These are phyloP conservation scores for Tenodera sinensis DNA, from an alignment of 2,888 invertebrate species.

Conservation along the genomic window DNA sequence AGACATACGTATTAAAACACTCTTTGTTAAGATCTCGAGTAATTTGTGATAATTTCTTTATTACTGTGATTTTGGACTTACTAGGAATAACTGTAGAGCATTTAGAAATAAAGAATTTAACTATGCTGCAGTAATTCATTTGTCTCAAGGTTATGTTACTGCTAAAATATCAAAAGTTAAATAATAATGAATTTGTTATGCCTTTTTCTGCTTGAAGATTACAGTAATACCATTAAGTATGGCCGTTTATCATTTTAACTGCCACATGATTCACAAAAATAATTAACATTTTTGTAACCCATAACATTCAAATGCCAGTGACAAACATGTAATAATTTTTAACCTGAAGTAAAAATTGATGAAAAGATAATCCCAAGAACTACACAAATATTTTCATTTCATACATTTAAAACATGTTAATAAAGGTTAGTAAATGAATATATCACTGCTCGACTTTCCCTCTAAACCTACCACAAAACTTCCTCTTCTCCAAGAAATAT, in stretches of 20 bases:
- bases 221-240: not conserved
- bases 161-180: not conserved
- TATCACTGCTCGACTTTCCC: not conserved
- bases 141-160: not conserved
- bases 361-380: not conserved
- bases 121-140: not conserved
- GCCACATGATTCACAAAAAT: not conserved
- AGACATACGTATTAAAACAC: not conserved
- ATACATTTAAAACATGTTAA: not conserved
- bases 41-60: not conserved
- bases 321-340: not conserved
- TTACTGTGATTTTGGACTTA: not conserved
- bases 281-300: not conserved
- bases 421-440: not conserved
- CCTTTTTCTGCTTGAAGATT: not conserved
- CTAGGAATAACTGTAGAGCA: not conserved
- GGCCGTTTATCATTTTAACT: not conserved
- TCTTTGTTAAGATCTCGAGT: not conserved
- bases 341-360: not conserved
- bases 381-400: conserved; percentile 1
- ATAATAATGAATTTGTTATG: not conserved
- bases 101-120: not conserved
- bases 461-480: not conserved
- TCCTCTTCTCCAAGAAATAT: not conserved
- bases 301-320: not conserved